These are phyloP conservation scores for Ennomos erosarius DNA, from an alignment of 2,888 invertebrate genomes.

Conservation along the genomic window DNA sequence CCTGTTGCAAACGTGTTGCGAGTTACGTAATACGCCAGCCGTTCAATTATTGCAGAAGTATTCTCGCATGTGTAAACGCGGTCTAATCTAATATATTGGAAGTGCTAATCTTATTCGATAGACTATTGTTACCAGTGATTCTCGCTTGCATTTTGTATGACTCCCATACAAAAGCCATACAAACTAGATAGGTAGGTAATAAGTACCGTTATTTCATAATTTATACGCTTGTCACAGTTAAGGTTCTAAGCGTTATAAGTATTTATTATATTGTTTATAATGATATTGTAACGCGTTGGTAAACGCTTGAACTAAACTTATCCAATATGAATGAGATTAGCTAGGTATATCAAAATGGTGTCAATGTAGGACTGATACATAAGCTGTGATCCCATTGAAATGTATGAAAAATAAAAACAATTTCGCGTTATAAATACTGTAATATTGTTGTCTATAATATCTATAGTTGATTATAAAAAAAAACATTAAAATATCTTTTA, in stretches of 20 bases:
- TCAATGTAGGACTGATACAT: conserved; percentile 40
- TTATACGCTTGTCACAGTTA: conserved; percentile 80
- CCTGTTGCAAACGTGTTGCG: too few relatives aligned
- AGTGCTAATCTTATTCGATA: background rate
- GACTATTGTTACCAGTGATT: conserved; percentile 39
- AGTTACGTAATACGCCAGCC: too few relatives aligned
- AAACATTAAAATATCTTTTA: too few relatives aligned
- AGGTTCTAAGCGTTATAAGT: conserved; percentile 81
- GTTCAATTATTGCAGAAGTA: too few relatives aligned
- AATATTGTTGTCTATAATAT: too few relatives aligned
- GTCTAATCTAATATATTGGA: too few relatives aligned
- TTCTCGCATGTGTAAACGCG: too few relatives aligned
- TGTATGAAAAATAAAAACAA: too few relatives aligned
- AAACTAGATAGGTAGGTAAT: conserved; percentile 60
- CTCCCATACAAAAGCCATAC: conserved; percentile 44
- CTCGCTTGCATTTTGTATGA: conserved; percentile 33
- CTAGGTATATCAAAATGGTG: conserved; percentile 62
- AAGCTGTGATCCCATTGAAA: conserved; percentile 18
- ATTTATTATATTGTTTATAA: conserved; percentile 74
- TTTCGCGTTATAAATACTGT: too few relatives aligned
- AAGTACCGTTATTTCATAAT: conserved; percentile 69
- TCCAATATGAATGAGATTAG: conserved; percentile 72
- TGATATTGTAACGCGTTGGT: conserved; percentile 35
- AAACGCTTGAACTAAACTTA: conserved; percentile 54
- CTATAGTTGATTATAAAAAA: too few relatives aligned